Base-by-base conservation (phyloP, 2,797 vertebrate species). In the Spheniscus humboldti region DNA sequence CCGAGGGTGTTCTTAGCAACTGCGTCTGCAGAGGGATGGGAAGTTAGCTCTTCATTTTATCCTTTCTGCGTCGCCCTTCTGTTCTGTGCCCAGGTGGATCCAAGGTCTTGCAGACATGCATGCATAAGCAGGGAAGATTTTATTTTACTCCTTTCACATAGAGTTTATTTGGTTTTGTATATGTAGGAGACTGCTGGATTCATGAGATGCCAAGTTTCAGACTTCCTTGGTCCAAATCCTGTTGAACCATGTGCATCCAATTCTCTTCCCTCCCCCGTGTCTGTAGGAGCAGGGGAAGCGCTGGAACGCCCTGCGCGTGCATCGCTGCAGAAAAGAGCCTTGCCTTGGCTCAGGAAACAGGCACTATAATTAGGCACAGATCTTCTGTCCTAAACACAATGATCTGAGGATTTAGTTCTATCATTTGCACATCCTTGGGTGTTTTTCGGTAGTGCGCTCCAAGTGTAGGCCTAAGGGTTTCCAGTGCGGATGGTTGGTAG, bases 171-270 rank as follows among this genome's bases (percentile, higher is more conserved):
- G 74, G 39, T 53, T 39, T 79, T 95, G 37, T 47, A 8, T 27
- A 15, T 3, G 39, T 39, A 66, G 62, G 89, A 96, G 76, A 80
- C 35, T 78, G 79, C 79, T 88, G 91, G 66, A 88, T 97, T 79
- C 18, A 13, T 0, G 27, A 93, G 56, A 7, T 67, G 72, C 69
- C 81, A 79, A 86, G 62, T 56, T 68, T 69, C 57, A 69, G 78
- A 78, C 66, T 68, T 93, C 62, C 69, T 35, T 39, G 64, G 75
- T 72, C 48, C 94, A 94, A 96, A 96, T 95, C 94, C 92, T 81
- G 39, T 94, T 79, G 96, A 72, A 72, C 82, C 92, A 63, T 86
- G 82, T 73, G 85, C 82, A 78, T 92, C 66, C 85, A 59, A 94
- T 96, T 95, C 85, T 96, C 79, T 66, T 96, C 66, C 87, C 90